Conservation (phyloP, 2,797 vertebrate species). For the Diplodus puntazzo region DNA sequence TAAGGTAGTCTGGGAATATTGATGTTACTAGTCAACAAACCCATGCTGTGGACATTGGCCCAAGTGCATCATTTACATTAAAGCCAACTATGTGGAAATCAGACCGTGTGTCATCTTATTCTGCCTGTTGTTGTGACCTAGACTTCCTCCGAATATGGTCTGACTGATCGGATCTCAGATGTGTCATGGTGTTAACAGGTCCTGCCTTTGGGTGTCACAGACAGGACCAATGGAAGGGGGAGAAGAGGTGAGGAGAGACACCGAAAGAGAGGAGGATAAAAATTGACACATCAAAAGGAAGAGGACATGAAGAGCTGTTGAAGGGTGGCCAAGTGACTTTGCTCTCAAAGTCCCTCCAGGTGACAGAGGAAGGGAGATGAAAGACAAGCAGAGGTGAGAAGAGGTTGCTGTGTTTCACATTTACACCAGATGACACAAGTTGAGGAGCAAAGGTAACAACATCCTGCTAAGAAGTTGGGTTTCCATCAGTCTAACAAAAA, state of each 20-base stretch:
- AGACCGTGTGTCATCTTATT: too few species aligned
- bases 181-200: too few species aligned
- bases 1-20: too few species aligned
- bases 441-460: background rate
- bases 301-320: slow-evolving; percentile 17
- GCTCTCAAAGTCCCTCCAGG: slow-evolving; percentile 5
- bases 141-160: too few species aligned
- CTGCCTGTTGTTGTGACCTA: too few species aligned
- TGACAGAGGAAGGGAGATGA: background rate
- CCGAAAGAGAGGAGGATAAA: slow-evolving; percentile 6
- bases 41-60: too few species aligned
- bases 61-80: too few species aligned
- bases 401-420: slow-evolving; percentile 14
- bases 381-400: slow-evolving; percentile 20
- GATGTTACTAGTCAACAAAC: too few species aligned
- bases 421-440: slow-evolving; percentile 18
- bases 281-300: slow-evolving; percentile 6
- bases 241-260: slow-evolving; percentile 1
- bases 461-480: background rate
- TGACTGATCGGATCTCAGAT: too few species aligned
- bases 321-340: slow-evolving; percentile 2
- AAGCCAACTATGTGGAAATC: too few species aligned
- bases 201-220: background rate
- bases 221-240: background rate
- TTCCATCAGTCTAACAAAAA: background rate